Percentiles rank a stretch among this genome's conserved stretches.
These are phyloP conservation scores for Lampropteryx suffumata DNA, from an alignment of 2,888 invertebrate species.

Conservation along the genomic window DNA sequence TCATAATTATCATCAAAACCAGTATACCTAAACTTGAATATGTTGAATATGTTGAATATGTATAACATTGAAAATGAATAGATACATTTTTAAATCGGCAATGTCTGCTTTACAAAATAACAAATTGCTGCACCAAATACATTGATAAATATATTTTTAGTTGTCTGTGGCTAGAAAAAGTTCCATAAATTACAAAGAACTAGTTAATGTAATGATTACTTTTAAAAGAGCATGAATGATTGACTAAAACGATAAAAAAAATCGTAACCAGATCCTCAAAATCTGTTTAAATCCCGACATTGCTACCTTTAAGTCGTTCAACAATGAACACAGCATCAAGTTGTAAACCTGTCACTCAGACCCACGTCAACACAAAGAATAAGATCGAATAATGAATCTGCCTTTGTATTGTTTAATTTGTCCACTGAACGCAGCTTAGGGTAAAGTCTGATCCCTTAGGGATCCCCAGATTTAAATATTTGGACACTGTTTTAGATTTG, in stretches of 20 bases:
- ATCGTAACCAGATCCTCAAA: conserved; percentile 21
- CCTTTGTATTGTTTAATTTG: conserved; percentile 35
- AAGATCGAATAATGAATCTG: conserved; percentile 31
- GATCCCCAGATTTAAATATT: conserved; percentile 32
- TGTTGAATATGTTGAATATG: too few species aligned
- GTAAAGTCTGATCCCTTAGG: conserved; percentile 29
- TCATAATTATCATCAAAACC: too few species aligned
- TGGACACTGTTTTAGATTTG: conserved; percentile 24
- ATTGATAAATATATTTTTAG: too few species aligned
- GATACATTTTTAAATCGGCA: too few species aligned
- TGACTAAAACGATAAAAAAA: conserved; percentile 24
- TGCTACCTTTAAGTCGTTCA: conserved; percentile 42
- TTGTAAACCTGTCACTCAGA: conserved; percentile 45
- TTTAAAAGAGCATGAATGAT: conserved; percentile 10
- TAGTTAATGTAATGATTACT: not conserved
- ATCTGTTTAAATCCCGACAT: conserved; percentile 45
- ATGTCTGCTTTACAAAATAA: too few species aligned
- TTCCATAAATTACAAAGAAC: not conserved
- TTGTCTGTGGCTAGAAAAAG: too few species aligned
- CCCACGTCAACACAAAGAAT: conserved; percentile 30
- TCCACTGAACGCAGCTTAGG: conserved; percentile 33
- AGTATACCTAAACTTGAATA: too few species aligned
- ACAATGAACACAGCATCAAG: conserved; percentile 30
- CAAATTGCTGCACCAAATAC: too few species aligned
- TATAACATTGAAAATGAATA: too few species aligned